These are phyloP conservation scores for Coelinius sp. DNA, from an alignment of 2,888 invertebrate genomes.

Conservation along the genomic window DNA sequence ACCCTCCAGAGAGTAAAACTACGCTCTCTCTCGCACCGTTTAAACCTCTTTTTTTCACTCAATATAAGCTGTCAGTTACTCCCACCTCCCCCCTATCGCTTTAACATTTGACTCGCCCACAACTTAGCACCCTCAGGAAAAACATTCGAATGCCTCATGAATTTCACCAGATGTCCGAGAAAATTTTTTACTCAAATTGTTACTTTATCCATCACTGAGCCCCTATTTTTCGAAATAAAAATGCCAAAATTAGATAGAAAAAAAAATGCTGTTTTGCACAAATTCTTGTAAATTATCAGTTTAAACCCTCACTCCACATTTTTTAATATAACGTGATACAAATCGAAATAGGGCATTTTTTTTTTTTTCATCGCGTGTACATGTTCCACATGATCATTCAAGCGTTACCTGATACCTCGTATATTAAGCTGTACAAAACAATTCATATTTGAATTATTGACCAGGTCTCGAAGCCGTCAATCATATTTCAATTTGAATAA, in stretches of 20 bases:
- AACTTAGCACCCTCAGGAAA: not conserved
- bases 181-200: not conserved
- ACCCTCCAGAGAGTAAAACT: constrained; percentile 34
- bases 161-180: not conserved
- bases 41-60: constrained; percentile 1
- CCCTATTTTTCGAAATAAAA: not conserved
- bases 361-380: not conserved
- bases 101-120: not conserved
- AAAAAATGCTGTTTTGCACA: not conserved
- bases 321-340: constrained; percentile 5
- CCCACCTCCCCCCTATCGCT: not conserved
- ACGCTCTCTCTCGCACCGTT: constrained; percentile 10
- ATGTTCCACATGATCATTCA: constrained; percentile 13
- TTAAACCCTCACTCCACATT: not conserved
- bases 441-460: constrained; percentile 18
- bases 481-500: constrained; percentile 17
- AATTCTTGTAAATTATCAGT: constrained; percentile 11
- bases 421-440: not conserved
- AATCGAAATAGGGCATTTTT: constrained; percentile 1
- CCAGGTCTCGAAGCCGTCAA: constrained; percentile 9
- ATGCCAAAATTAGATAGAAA: constrained; percentile 4
- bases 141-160: not conserved
- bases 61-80: not conserved
- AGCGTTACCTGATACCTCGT: not conserved
- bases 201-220: constrained; percentile 4